Evolutionary conservation across 2,113 vertebrate species (phyloP).

Genomic region (Todiramphus chloris): DNA sequence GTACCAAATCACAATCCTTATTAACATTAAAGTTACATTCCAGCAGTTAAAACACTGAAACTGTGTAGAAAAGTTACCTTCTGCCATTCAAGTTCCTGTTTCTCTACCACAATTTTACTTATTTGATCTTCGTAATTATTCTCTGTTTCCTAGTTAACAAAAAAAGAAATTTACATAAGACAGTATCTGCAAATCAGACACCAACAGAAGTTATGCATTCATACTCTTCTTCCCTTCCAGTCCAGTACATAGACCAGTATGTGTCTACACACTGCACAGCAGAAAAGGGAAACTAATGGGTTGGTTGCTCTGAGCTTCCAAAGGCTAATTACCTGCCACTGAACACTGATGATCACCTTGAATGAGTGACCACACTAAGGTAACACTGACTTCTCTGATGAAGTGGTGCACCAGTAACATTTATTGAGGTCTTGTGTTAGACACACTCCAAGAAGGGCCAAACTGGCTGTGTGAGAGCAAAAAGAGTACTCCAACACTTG

Average conservation of each 20-base stretch:
- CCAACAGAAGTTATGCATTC: neutral
- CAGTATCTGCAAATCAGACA: neutral
- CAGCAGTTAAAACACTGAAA: neutral
- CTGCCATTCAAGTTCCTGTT: conserved; percentile 92
- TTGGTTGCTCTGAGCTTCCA: neutral
- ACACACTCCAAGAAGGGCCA: neutral
- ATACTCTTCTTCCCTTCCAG: neutral
- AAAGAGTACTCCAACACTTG: neutral
- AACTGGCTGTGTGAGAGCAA: neutral
- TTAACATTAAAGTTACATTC: neutral
- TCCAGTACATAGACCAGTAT: neutral
- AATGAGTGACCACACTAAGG: neutral
- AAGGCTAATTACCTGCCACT: neutral
- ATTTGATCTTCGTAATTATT: conserved; percentile 86
- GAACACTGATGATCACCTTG: neutral
- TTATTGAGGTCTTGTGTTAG: neutral
- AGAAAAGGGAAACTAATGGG: neutral
- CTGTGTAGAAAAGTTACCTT: conserved; percentile 66
- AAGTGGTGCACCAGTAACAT: neutral
- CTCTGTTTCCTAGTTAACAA: conserved; percentile 83
- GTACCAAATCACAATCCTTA: neutral
- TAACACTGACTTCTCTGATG: neutral
- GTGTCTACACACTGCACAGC: neutral
- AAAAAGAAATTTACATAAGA: neutral
- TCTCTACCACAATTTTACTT: conserved; percentile 86